Evolutionary conservation across 2,113 vertebrate genomes (phyloP).

Genomic region (zebrafish (Danio rerio)): GRCz12tu NC_133197.1:16902001-16902500

Average conservation of each 20-base stretch:
- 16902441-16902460: too few species aligned
- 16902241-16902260: constrained; percentile 75
- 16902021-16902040: constrained; percentile 51
- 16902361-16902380: background rate
- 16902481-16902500: too few species aligned
- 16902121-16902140: constrained; percentile 66
- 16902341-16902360: background rate
- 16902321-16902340: background rate
- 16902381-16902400: background rate
- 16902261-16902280: constrained; percentile 80
- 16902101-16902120: constrained; percentile 71
- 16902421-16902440: too few species aligned
- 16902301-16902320: constrained; percentile 71
- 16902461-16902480: too few species aligned
- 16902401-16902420: too few species aligned
- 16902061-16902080: constrained; percentile 62
- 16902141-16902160: constrained; percentile 68
- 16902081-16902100: constrained; percentile 74
- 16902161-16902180: constrained; percentile 75
- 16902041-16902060: constrained; percentile 48
- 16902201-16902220: constrained; percentile 73
- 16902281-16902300: constrained; percentile 80
- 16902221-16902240: constrained; percentile 63
- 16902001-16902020: constrained; percentile 57
- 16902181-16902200: constrained; percentile 69